These are phyloP conservation scores for Otolemur crassicaudatus DNA, from an alignment of 2,797 vertebrate species.

Conservation along the genomic window DNA sequence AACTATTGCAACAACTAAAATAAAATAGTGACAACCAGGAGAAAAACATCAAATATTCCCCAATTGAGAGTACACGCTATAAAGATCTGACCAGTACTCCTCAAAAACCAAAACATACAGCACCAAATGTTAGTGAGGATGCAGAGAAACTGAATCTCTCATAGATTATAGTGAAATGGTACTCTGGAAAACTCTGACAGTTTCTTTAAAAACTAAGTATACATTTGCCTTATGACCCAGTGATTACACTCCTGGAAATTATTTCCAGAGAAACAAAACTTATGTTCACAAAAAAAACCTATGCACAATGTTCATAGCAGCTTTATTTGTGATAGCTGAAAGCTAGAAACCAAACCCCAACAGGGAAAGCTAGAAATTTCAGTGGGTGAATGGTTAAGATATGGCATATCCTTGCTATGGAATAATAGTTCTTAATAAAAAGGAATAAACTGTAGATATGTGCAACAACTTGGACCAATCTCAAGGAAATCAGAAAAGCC, in stretches of 20 bases:
- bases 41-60: background rate
- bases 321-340: accelerated
- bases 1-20: too few relatives aligned
- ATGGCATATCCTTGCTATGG: accelerated
- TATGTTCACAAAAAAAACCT: background rate
- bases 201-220: background rate
- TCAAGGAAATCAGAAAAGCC: background rate
- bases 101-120: background rate
- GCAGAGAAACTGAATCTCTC: background rate
- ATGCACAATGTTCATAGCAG: accelerated
- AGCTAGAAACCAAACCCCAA: background rate
- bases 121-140: background rate
- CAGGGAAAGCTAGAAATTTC: background rate
- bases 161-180: accelerated
- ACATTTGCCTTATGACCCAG: background rate
- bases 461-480: accelerated
- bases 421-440: accelerated
- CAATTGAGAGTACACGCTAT: background rate
- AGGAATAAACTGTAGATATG: accelerated
- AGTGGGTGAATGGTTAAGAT: accelerated
- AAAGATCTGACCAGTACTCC: background rate
- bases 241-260: background rate
- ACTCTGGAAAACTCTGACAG: background rate
- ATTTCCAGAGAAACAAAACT: background rate
- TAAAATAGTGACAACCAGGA: accelerated